A percentile compares a stretch with the other conserved stretches of the same genome.
phyloP scores from a whole-genome alignment of 2,113 vertebrate species.

The Hemiprocne comata region DNA sequence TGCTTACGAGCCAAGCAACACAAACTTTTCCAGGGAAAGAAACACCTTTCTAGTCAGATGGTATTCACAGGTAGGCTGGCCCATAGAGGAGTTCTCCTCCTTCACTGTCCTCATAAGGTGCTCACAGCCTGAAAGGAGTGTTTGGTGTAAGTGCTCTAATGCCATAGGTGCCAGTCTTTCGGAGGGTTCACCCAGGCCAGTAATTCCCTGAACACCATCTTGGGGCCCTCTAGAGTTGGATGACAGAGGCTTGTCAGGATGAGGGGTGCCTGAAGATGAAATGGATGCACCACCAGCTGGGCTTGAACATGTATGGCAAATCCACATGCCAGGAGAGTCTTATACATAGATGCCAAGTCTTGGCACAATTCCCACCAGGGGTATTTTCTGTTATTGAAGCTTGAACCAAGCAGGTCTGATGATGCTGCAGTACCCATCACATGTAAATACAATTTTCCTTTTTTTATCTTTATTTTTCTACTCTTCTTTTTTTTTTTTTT shows the following conservation, averaged over 20 bases:
- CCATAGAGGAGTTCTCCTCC: not conserved
- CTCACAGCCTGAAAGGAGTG: not conserved
- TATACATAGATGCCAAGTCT: constrained; percentile 44
- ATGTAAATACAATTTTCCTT: constrained; percentile 67
- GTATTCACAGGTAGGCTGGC: not conserved
- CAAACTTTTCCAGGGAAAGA: not conserved
- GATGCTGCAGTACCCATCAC: constrained; percentile 35
- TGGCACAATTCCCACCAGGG: constrained; percentile 53
- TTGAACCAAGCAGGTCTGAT: constrained; percentile 67
- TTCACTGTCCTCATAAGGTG: not conserved
- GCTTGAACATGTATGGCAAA: constrained; percentile 43
- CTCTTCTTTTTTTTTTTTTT: constrained; percentile 21
- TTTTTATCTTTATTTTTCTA: constrained; percentile 49
- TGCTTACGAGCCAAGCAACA: not conserved
- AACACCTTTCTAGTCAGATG: not conserved
- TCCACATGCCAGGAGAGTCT: constrained; percentile 49
- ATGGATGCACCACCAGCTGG: constrained; percentile 30
- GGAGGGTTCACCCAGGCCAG: not conserved
- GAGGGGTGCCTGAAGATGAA: constrained; percentile 27
- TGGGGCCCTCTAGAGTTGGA: constrained; percentile 23
- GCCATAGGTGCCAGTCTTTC: not conserved
- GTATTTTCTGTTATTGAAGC: constrained; percentile 33
- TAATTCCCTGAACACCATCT: not conserved
- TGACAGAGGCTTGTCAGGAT: constrained; percentile 33
- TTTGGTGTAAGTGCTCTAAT: not conserved